Conservation (phyloP, 2,797 vertebrate species). For the Delichon dasypus region DNA sequence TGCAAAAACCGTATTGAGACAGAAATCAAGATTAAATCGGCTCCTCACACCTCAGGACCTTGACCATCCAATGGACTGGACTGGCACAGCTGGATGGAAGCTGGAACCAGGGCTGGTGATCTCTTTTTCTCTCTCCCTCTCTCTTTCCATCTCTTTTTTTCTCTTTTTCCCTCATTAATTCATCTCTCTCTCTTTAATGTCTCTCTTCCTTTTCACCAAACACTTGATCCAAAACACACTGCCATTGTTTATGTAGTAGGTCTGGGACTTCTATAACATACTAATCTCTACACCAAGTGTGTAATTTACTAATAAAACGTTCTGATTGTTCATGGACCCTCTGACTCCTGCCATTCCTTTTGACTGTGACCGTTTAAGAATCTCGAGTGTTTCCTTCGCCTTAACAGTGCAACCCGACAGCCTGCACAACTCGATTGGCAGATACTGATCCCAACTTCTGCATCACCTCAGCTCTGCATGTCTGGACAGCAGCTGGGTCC, state of each 20-base stretch:
- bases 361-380: neutral
- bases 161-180: neutral
- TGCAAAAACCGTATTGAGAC: too few species aligned
- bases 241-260: neutral
- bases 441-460: neutral
- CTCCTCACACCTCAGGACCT: neutral
- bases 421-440: neutral
- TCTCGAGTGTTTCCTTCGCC: neutral
- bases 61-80: neutral
- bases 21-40: neutral
- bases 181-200: neutral
- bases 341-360: neutral
- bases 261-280: neutral
- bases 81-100: neutral
- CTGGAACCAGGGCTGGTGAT: neutral
- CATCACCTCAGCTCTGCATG: neutral
- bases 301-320: neutral
- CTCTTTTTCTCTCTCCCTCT: neutral
- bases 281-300: neutral
- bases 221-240: neutral
- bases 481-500: too few species aligned
- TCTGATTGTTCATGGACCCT: too few species aligned
- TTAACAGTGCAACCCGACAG: fast-evolving
- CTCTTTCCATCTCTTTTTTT: neutral
- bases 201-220: neutral